These are phyloP conservation scores for Mya arenaria DNA, from an alignment of 1,140 invertebrate species.

Conservation along the genomic window DNA sequence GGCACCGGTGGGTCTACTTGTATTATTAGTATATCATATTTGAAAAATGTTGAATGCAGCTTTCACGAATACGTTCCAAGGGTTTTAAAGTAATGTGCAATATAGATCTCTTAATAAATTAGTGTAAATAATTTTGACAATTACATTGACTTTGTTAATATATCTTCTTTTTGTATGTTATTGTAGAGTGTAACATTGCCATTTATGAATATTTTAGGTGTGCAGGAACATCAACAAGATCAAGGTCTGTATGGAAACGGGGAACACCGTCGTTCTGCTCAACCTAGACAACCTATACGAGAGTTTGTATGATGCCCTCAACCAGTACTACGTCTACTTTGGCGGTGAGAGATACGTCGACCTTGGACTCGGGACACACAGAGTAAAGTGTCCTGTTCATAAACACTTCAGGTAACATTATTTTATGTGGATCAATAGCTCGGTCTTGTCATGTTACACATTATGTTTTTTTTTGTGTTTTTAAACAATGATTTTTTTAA, in stretches of 20 bases:
- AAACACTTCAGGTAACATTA: slow-evolving; percentile 74
- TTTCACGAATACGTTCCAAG: no score
- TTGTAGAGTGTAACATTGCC: no score
- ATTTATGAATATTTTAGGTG: slow-evolving; percentile 72
- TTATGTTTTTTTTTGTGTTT: neutral
- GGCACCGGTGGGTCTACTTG: no score
- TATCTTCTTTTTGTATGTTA: no score
- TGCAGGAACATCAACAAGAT: slow-evolving; percentile 80
- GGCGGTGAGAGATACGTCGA: slow-evolving; percentile 78
- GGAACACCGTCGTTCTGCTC: slow-evolving; percentile 76
- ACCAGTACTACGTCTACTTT: slow-evolving; percentile 78
- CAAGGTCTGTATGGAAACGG: slow-evolving; percentile 80
- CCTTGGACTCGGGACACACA: slow-evolving; percentile 78
- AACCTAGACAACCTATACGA: slow-evolving; percentile 79
- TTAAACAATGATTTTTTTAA: neutral
- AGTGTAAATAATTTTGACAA: no score
- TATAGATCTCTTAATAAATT: no score
- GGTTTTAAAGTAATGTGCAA: no score
- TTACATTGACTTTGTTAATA: no score
- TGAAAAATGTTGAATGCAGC: no score
- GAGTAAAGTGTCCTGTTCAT: slow-evolving; percentile 78
- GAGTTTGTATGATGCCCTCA: slow-evolving; percentile 79
- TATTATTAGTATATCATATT: no score
- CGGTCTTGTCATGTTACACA: neutral
- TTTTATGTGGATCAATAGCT: no score